phyloP scores from a whole-genome alignment of 2,797 vertebrate genomes.

The Parauchenoglanis ngamensis region DNA sequence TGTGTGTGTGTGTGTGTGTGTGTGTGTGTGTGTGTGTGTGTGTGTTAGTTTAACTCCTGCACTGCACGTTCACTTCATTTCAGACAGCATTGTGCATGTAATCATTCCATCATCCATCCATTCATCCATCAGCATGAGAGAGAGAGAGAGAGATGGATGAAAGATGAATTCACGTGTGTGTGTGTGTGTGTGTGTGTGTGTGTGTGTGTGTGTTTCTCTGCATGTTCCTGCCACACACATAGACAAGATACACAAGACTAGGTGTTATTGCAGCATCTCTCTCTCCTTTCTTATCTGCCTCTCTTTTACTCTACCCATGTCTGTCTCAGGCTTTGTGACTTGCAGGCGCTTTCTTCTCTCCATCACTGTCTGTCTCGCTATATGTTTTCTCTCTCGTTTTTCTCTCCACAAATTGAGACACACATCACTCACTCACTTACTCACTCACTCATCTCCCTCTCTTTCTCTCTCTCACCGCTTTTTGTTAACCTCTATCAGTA shows the following conservation, averaged over 20 bases:
- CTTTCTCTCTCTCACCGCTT: background rate
- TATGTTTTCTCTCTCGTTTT: background rate
- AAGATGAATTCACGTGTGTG: background rate
- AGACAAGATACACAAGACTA: background rate
- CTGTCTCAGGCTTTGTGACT: background rate
- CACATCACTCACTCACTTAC: background rate
- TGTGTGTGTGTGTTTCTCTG: background rate
- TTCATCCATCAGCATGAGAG: slow-evolving; percentile 2
- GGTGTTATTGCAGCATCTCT: slow-evolving; percentile 10
- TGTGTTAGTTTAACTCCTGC: slow-evolving; percentile 11
- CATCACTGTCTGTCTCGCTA: background rate
- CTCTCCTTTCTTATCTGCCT: background rate
- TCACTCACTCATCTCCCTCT: background rate
- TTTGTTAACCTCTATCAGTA: background rate
- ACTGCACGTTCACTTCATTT: background rate
- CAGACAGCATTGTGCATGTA: slow-evolving; percentile 39
- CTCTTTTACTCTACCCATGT: background rate
- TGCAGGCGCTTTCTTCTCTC: background rate
- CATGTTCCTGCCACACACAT: slow-evolving; percentile 25
- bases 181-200: slow-evolving; percentile 19
- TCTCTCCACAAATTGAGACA: background rate
- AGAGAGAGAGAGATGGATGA: background rate
- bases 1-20: slow-evolving; percentile 41
- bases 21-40: slow-evolving; percentile 59
- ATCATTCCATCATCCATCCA: slow-evolving; percentile 38